Evolutionary conservation across 1,140 invertebrate species (phyloP).

Genomic region (Drosophila navojoa): DNA sequence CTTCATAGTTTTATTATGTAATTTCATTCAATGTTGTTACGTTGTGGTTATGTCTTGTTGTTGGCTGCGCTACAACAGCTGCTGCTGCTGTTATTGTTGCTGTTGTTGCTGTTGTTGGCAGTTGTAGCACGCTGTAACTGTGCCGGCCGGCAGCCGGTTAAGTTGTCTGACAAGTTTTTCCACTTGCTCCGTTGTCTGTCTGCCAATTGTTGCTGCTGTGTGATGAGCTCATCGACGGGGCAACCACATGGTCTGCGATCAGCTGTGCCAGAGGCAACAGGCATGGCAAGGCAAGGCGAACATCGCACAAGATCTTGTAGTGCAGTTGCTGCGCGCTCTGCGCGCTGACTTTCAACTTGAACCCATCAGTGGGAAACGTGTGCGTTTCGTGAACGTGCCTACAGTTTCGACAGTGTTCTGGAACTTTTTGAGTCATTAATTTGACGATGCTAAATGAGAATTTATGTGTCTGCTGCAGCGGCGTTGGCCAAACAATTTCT

Average conservation of each 20-base stretch:
- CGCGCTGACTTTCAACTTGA: constrained; percentile 49
- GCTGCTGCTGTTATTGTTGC: constrained; percentile 9
- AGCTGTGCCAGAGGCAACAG: constrained; percentile 44
- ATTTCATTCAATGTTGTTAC: constrained; percentile 60
- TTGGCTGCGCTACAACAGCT: background rate
- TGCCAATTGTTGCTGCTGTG: constrained; percentile 1
- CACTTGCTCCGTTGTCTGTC: constrained; percentile 34
- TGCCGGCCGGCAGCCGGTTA: constrained; percentile 73
- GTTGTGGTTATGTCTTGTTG: constrained; percentile 22
- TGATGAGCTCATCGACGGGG: constrained; percentile 55
- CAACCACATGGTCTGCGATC: constrained; percentile 47
- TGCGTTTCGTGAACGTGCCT: constrained; percentile 39
- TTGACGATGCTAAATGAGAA: constrained; percentile 79
- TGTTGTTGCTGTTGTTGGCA: constrained; percentile 19
- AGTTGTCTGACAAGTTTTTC: constrained; percentile 77
- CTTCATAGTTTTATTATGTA: constrained; percentile 55
- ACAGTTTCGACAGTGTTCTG: constrained; percentile 21
- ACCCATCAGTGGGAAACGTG: constrained; percentile 21
- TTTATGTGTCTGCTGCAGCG: constrained; percentile 77
- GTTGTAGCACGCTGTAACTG: constrained; percentile 56
- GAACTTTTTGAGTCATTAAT: constrained; percentile 74
- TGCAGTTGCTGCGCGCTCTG: constrained; percentile 27
- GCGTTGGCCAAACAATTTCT: constrained; percentile 60
- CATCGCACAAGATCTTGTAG: constrained; percentile 24
- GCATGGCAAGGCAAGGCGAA: constrained; percentile 10